These are phyloP conservation scores for Pimephales promelas DNA, from an alignment of 2,113 vertebrate species.

Conservation along the genomic window DNA sequence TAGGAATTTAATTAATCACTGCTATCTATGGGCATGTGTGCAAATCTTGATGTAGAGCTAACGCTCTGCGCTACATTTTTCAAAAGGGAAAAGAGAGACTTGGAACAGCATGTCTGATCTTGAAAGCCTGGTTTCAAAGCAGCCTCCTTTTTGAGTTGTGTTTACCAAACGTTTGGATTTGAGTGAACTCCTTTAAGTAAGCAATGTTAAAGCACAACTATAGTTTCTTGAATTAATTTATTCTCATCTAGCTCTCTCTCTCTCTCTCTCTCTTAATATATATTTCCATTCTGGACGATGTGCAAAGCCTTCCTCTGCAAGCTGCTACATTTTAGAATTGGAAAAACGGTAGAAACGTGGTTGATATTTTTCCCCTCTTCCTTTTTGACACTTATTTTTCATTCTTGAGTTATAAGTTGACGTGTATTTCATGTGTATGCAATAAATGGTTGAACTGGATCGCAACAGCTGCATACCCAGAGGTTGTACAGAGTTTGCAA, in stretches of 20 bases:
- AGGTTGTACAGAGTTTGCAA: constrained; percentile 89
- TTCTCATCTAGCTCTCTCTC: constrained; percentile 47
- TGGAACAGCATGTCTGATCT: constrained; percentile 50
- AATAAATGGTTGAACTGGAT: constrained; percentile 94
- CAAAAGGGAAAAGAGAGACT: constrained; percentile 58
- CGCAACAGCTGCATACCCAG: constrained; percentile 77
- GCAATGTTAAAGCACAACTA: constrained; percentile 76
- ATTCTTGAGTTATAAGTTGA: constrained; percentile 4
- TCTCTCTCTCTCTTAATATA: constrained; percentile 40
- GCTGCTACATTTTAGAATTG: constrained; percentile 81
- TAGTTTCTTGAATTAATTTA: constrained; percentile 56
- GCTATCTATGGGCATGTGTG: constrained; percentile 69
- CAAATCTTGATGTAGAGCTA: constrained; percentile 65
- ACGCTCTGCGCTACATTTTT: constrained; percentile 56
- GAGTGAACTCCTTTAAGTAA: constrained; percentile 57
- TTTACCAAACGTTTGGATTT: constrained; percentile 48
- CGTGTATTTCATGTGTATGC: constrained; percentile 87
- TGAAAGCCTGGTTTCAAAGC: constrained; percentile 40
- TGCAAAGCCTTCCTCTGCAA: constrained; percentile 73
- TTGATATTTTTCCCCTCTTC: constrained; percentile 45
- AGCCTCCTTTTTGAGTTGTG: constrained; percentile 26
- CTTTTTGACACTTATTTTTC: constrained; percentile 9
- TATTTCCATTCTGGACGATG: constrained; percentile 61
- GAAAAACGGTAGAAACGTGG: constrained; percentile 53
- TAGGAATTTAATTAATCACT: constrained; percentile 49